phyloP scores from a whole-genome alignment of 2,797 vertebrate genomes.

The Enteromius radiatus region DNA sequence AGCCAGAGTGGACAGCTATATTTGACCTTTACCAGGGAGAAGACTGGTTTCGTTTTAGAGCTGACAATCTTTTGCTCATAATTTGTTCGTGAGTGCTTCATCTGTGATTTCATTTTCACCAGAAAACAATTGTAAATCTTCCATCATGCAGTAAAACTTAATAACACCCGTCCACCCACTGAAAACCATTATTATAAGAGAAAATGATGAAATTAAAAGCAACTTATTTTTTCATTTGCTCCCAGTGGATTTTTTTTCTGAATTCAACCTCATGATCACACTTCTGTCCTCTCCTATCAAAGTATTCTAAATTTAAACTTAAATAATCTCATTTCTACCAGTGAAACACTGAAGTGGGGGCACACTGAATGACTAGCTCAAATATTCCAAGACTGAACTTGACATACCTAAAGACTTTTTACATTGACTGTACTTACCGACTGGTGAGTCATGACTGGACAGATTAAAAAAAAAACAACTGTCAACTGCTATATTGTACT shows the following conservation, averaged over 20 bases:
- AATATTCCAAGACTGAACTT: neutral
- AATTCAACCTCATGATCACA: neutral
- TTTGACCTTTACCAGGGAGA: neutral
- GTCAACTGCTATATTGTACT: neutral
- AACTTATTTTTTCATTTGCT: slow-evolving; percentile 28
- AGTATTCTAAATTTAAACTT: slow-evolving; percentile 6
- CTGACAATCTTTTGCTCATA: neutral
- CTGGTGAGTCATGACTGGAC: neutral
- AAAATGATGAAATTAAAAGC: slow-evolving; percentile 35
- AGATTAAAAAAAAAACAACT: neutral
- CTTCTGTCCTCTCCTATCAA: neutral
- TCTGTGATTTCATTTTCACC: slow-evolving; percentile 14
- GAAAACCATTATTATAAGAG: slow-evolving; percentile 5
- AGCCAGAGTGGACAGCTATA: neutral
- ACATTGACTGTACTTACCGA: neutral
- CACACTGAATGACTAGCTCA: neutral
- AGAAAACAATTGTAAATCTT: slow-evolving; percentile 1
- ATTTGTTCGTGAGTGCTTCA: neutral
- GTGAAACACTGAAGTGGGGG: neutral
- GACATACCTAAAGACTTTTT: neutral
- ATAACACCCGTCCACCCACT: neutral
- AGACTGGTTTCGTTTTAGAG: slow-evolving; percentile 16
- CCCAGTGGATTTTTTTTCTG: neutral
- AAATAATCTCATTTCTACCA: neutral
- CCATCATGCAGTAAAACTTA: slow-evolving; percentile 5